A percentile compares a stretch with the other conserved stretches of the same genome.
Evolutionary conservation across 2,888 invertebrate genomes (phyloP).

Genomic region (Tachina lurida): DNA sequence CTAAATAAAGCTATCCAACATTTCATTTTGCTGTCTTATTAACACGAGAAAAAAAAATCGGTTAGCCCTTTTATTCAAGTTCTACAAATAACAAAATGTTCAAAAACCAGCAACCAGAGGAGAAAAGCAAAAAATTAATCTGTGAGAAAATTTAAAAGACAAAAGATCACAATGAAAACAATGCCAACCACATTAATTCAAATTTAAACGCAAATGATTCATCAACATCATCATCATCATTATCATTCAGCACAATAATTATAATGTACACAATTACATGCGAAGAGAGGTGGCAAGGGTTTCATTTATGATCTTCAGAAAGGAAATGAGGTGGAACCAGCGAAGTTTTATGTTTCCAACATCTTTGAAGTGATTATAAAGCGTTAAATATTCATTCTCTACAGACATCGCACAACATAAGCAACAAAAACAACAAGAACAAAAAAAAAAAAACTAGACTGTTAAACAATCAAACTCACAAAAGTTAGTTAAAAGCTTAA

Average conservation of each 20-base stretch:
- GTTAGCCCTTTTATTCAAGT: too few relatives aligned
- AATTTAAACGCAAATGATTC: slow-evolving; percentile 40
- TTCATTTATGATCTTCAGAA: slow-evolving; percentile 22
- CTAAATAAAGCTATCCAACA: too few relatives aligned
- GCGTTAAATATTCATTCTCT: slow-evolving; percentile 40
- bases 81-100: background rate
- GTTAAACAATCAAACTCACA: slow-evolving; percentile 23
- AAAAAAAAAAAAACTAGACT: background rate
- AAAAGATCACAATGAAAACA: slow-evolving; percentile 51
- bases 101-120: background rate
- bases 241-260: slow-evolving; percentile 28
- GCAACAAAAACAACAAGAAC: too few relatives aligned
- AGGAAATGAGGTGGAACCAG: slow-evolving; percentile 64
- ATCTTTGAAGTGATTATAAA: slow-evolving; percentile 47
- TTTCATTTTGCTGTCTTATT: too few relatives aligned
- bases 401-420: slow-evolving; percentile 1
- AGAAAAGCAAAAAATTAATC: background rate
- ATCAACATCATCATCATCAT: slow-evolving; percentile 35
- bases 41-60: too few relatives aligned
- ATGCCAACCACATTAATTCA: slow-evolving; percentile 45
- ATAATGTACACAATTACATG: slow-evolving; percentile 1
- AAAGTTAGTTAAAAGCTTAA: slow-evolving; percentile 34
- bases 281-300: slow-evolving; percentile 16
- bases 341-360: slow-evolving; percentile 49
- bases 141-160: slow-evolving; percentile 52